Percentiles rank a stretch among this genome's conserved stretches.
These are phyloP conservation scores for Glaucopsyche alexis DNA, from an alignment of 2,888 invertebrate species.

Conservation along the genomic window DNA sequence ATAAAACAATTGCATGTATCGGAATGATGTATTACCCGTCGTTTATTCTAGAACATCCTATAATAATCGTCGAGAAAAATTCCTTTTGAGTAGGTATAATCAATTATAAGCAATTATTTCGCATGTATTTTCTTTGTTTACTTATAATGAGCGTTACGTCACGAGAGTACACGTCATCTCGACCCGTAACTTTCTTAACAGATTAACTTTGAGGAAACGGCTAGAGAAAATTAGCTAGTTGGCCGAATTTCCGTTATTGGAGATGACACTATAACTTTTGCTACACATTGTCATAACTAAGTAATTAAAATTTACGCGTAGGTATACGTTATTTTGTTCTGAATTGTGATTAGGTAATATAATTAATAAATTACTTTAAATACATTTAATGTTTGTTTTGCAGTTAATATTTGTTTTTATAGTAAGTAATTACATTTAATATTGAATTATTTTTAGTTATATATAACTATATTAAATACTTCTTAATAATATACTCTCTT, in stretches of 20 bases:
- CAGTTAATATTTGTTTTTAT: too few relatives aligned
- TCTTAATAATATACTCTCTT: too few relatives aligned
- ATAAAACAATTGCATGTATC: not conserved
- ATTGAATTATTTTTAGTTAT: too few relatives aligned
- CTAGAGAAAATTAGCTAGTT: constrained; percentile 14
- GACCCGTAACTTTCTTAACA: constrained; percentile 24
- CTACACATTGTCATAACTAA: not conserved
- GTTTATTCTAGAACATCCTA: not conserved
- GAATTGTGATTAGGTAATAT: too few relatives aligned
- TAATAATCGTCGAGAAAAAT: not conserved
- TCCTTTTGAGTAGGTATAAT: constrained; percentile 2
- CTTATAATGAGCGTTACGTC: not conserved
- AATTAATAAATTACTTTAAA: too few relatives aligned
- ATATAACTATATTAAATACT: too few relatives aligned
- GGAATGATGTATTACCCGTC: not conserved
- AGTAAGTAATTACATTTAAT: too few relatives aligned
- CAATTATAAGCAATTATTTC: constrained; percentile 6
- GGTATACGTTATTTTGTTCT: not conserved
- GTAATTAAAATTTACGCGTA: not conserved
- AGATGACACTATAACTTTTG: not conserved
- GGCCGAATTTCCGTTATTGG: constrained; percentile 12
- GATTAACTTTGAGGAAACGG: constrained; percentile 2
- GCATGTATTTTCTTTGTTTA: constrained; percentile 21
- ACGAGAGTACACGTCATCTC: not conserved
- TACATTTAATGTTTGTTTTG: too few relatives aligned